These are phyloP conservation scores for Acrobasis consociella DNA, from an alignment of 2,888 invertebrate species.

Conservation along the genomic window DNA sequence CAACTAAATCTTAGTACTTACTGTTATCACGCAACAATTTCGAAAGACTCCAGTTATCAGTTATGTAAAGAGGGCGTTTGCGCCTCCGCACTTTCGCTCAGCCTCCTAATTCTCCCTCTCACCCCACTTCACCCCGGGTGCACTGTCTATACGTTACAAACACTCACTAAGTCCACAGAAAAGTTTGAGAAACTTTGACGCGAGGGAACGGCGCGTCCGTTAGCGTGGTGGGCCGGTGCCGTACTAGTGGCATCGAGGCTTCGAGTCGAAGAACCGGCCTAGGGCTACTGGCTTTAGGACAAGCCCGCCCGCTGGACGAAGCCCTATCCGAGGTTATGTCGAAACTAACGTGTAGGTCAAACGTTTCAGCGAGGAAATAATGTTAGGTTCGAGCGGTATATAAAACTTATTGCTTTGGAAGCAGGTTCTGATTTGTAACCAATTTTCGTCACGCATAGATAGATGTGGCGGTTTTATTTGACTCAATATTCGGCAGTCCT, in stretches of 20 bases:
- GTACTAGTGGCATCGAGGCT: constrained; percentile 61
- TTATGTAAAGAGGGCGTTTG: constrained; percentile 62
- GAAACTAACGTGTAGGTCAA: constrained; percentile 20
- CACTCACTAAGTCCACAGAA: constrained; percentile 56
- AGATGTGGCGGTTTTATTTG: no score
- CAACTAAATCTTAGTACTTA: constrained; percentile 57
- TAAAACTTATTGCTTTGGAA: background rate
- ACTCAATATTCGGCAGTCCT: no score
- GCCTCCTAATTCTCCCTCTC: constrained; percentile 56
- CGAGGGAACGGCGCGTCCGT: constrained; percentile 64
- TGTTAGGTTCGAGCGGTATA: constrained; percentile 1
- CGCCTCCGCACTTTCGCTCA: constrained; percentile 59
- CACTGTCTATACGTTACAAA: constrained; percentile 34
- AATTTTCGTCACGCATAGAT: background rate
- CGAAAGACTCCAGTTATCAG: constrained; percentile 69
- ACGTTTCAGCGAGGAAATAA: constrained; percentile 19
- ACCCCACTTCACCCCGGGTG: constrained; percentile 44
- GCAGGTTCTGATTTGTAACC: background rate
- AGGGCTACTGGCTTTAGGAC: constrained; percentile 58
- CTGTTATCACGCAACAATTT: constrained; percentile 76
- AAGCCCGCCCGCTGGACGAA: constrained; percentile 47
- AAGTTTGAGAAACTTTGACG: constrained; percentile 60
- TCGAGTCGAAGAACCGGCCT: constrained; percentile 45
- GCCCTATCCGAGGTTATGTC: constrained; percentile 33
- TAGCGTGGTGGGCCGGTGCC: constrained; percentile 62